Evolutionary conservation across 2,797 vertebrate species (phyloP), one percentile per base, ranked within the genome.

Genomic region (Hypotaenidia philippensis): DNA sequence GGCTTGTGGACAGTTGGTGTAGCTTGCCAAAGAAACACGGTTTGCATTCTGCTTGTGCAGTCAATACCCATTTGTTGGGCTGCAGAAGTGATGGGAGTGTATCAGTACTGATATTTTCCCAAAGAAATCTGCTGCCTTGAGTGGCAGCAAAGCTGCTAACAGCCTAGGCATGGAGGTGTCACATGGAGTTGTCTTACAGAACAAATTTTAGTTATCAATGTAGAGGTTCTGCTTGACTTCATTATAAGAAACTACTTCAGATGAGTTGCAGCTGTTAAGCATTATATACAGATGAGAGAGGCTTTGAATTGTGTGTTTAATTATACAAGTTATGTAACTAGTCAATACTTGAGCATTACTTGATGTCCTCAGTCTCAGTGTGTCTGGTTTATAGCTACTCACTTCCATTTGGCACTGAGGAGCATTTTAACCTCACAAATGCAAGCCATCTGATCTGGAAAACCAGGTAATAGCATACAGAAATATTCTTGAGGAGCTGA

Each of bases 221-320:
- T 1, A 7, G 64, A 71, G 59, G 70, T 91, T 21, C 82, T 83
- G 71, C 56, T 75, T 52, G 21, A 19, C 44, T 55, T 63, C 15
- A 5, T 60, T 7, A 9, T 17, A 15, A 75, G 69, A 47, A 66
- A 23, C 57, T 61, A 79, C 61, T 90, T 69, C 19, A 10, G 52
- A 78, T 9, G 34, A 32, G 63, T 36, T 79, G 59, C 36, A 36
- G 83, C 77, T 84, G 63, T 29, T 49, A 40, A 44, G 59, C 44
- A 8, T 84, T 92, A 78, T 59, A 16, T 36, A 10, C 20, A 12
- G 40, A 69, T 61, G 83, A 9, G 71, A 87, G 55, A n/a, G 53
- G 63, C 83, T 90, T 59, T 81, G 70, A 82, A 32, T 36, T 59
- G 89, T 63, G 83, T 68, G 85, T 74, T 92, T 95, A 95, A 93